A percentile compares a stretch with the other conserved stretches of the same genome.
Conservation (phyloP, 2,797 vertebrate genomes). For the Pangasius sanitwongsei region DNA sequence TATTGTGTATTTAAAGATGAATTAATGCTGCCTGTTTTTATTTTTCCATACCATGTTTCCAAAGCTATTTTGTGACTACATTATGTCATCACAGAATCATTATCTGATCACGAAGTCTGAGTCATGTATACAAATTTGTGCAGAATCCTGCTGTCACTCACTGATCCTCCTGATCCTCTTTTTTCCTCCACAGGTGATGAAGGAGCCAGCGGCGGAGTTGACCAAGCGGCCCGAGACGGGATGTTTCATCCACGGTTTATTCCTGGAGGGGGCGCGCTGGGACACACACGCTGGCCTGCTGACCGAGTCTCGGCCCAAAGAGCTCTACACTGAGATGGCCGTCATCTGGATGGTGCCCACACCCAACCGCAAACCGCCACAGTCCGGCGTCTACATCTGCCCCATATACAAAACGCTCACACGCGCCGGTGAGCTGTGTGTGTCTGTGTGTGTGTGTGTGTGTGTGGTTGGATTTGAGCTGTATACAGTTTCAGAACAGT, state of each 20-base stretch:
- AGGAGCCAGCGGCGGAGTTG: constrained; percentile 68
- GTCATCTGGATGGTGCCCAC: constrained; percentile 85
- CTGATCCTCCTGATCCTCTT: neutral
- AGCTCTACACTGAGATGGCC: constrained; percentile 88
- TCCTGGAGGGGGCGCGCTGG: constrained; percentile 90
- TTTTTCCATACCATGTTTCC: neutral
- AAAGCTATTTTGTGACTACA: neutral
- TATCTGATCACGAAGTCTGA: neutral
- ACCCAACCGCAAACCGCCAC: constrained; percentile 71
- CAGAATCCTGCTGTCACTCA: neutral
- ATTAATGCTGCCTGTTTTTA: neutral
- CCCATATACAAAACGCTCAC: constrained; percentile 92
- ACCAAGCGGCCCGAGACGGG: constrained; percentile 71
- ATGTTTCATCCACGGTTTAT: constrained; percentile 87
- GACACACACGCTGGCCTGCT: constrained; percentile 67
- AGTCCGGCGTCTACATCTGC: constrained; percentile 80
- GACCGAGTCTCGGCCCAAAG: constrained; percentile 81
- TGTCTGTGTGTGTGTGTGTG: constrained; percentile 29
- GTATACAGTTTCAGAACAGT: neutral
- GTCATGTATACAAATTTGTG: neutral
- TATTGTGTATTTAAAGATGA: neutral
- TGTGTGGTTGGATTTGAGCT: neutral
- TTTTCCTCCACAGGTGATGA: constrained; percentile 75
- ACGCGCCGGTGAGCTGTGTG: constrained; percentile 77
- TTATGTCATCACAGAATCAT: neutral